Evolutionary conservation across 2,888 invertebrate species (phyloP).

Genomic region (Gymnoscelis rufifasciata): DNA sequence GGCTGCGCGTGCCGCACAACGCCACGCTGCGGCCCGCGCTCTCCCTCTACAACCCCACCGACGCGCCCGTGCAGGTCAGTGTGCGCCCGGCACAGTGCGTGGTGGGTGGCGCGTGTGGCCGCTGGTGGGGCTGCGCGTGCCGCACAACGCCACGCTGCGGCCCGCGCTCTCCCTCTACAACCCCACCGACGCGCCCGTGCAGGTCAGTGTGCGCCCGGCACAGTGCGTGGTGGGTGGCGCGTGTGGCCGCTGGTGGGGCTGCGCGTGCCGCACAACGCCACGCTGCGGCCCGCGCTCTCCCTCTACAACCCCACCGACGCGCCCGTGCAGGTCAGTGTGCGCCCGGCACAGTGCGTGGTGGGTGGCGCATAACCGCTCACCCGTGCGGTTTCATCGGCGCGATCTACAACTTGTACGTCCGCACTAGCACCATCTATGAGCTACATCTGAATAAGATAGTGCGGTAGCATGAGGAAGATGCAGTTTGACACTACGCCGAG

Average conservation of each 20-base stretch:
- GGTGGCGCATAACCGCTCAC: constrained; percentile 94
- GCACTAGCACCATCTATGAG: no score
- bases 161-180: constrained; percentile 96
- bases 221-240: constrained; percentile 93
- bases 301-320: constrained; percentile 96
- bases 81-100: constrained; percentile 76
- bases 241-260: constrained; percentile 94
- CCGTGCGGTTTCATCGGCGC: no score
- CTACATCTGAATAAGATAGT: no score
- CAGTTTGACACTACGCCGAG: no score
- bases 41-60: constrained; percentile 96
- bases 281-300: constrained; percentile 91
- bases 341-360: constrained; percentile 82
- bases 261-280: constrained; percentile 94
- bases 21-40: constrained; percentile 93
- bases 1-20: constrained; percentile 94
- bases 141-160: constrained; percentile 93
- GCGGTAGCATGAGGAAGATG: no score
- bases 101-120: constrained; percentile 94
- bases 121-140: constrained; percentile 92
- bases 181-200: constrained; percentile 91
- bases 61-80: constrained; percentile 86
- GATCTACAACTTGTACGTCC: no score
- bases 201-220: constrained; percentile 79
- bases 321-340: constrained; percentile 83